Evolutionary conservation across 2,888 invertebrate species (phyloP), one percentile per base, ranked within the genome.

Genomic region (Habrosyne pyritoides): DNA sequence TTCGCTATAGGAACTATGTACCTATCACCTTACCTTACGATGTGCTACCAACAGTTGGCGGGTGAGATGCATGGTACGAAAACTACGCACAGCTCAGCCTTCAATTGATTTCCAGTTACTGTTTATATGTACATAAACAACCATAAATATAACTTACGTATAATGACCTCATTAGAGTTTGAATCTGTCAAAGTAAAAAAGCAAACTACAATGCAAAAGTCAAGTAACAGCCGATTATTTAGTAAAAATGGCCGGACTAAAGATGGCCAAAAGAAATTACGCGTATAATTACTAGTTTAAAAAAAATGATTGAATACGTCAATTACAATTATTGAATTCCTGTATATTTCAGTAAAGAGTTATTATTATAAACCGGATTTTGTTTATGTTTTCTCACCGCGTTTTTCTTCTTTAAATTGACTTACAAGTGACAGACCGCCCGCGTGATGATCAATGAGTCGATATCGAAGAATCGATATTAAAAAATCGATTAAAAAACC

Each of bases 401-500:
- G 12, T 28, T 47, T 55, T 51, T 55, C n/a, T n/a, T n/a, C n/a
- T n/a, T n/a, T n/a, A n/a, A n/a, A 52, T 21, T 59, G 62, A 52
- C 62, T 54, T 53, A 14, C 51, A 57, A 52, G 47, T 55, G 56
- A 55, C 47, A 28, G 22, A 55, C 57, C 55, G 54, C 51, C 53
- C 53, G 10, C 46, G 33, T 33, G 46, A 53, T 59, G 54, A 62
- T 66, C 57, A 60, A 75, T 71, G 71, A 52, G 58, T 71, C 67
- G 69, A 69, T 61, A 71, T 57, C 67, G 63, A 57, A 59, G 49
- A 36, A 54, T 22, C 54, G 52, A 28, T 53, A 47, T 52, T 46
- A 66, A 54, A 60, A 61, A 61, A 50, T 56, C 52, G 55, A 52
- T 49, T 55, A 60, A 42, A 58, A 58, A 47, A 14, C 42, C 33